Evolutionary conservation across 2,113 vertebrate genomes (phyloP).

Genomic region (Gambusia holbrooki): DNA sequence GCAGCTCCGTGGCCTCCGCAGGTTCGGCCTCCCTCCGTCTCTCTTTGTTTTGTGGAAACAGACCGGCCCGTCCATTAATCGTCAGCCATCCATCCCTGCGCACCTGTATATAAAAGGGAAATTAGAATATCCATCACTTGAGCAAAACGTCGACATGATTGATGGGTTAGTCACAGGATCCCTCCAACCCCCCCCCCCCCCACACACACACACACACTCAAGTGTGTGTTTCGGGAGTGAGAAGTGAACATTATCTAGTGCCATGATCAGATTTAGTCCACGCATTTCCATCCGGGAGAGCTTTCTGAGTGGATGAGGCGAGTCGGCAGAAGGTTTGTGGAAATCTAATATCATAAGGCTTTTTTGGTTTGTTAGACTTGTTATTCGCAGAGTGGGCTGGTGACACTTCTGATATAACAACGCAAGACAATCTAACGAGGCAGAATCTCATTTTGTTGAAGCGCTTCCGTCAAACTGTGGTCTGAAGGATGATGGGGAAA

Average conservation of each 20-base stretch:
- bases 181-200: slow-evolving; percentile 51
- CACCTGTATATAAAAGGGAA: slow-evolving; percentile 79
- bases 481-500: slow-evolving; percentile 76
- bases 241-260: slow-evolving; percentile 77
- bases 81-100: slow-evolving; percentile 71
- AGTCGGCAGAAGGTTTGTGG: slow-evolving; percentile 73
- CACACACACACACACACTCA: slow-evolving; percentile 20
- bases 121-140: slow-evolving; percentile 81
- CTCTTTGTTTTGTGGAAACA: slow-evolving; percentile 70
- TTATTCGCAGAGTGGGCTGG: slow-evolving; percentile 72
- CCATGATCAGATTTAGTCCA: slow-evolving; percentile 78
- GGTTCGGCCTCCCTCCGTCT: slow-evolving; percentile 28
- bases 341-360: slow-evolving; percentile 74
- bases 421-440: slow-evolving; percentile 75
- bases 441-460: slow-evolving; percentile 76
- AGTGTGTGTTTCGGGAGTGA: slow-evolving; percentile 73
- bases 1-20: slow-evolving; percentile 29
- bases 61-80: slow-evolving; percentile 74
- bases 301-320: slow-evolving; percentile 72
- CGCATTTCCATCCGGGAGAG: slow-evolving; percentile 75
- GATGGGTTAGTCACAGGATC: slow-evolving; percentile 78
- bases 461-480: slow-evolving; percentile 75
- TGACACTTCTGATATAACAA: slow-evolving; percentile 75
- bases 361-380: slow-evolving; percentile 75
- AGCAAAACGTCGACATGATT: slow-evolving; percentile 73